Percentiles rank a stretch among this genome's conserved stretches.
These are phyloP conservation scores for Tympanuchus pallidicinctus DNA, from an alignment of 2,113 vertebrate genomes.

Conservation along the genomic window DNA sequence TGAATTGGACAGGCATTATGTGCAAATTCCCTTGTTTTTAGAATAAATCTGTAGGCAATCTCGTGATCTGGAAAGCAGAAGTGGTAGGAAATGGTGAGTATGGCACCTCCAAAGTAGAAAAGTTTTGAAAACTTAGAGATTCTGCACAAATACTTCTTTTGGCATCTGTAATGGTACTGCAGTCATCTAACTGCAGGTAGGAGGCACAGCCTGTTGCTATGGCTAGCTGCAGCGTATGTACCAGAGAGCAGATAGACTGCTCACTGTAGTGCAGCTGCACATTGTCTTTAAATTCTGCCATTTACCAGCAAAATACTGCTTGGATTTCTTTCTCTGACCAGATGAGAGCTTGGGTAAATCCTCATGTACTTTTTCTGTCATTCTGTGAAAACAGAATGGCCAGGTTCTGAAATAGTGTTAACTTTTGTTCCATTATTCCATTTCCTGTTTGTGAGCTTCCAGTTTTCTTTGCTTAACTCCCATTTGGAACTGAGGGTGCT, in stretches of 20 bases:
- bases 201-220: neutral
- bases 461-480: neutral
- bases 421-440: neutral
- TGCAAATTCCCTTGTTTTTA: neutral
- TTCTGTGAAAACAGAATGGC: neutral
- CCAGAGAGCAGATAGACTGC: neutral
- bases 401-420: neutral
- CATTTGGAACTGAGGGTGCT: neutral
- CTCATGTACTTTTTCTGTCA: neutral
- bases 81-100: fast-evolving
- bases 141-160: neutral
- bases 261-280: neutral
- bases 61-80: neutral
- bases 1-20: neutral
- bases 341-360: neutral
- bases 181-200: neutral
- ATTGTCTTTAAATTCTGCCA: neutral
- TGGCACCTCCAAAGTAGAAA: neutral
- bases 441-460: neutral
- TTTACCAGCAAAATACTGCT: neutral
- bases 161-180: neutral
- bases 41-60: neutral
- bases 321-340: neutral
- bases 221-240: fast-evolving
- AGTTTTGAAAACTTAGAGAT: neutral